Evolutionary conservation across 2,113 vertebrate genomes (phyloP).

Genomic region (Chunga burmeisteri): DNA sequence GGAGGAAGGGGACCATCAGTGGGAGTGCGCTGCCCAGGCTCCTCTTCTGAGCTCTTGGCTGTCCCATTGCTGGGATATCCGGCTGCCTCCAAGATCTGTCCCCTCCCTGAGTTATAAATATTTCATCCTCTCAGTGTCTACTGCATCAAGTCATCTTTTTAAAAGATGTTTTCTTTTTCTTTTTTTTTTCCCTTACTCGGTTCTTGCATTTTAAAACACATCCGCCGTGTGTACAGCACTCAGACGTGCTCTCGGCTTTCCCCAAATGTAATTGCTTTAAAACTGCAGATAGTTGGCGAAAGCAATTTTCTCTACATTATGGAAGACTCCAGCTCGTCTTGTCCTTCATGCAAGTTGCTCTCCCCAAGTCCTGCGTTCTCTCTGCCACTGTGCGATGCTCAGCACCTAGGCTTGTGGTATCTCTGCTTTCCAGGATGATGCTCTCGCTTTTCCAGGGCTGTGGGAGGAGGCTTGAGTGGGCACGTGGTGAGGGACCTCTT

Average conservation of each 20-base stretch:
- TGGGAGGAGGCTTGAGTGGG: not conserved
- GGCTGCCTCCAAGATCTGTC: not conserved
- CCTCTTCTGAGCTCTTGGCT: not conserved
- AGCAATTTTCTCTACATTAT: slow-evolving; percentile 72
- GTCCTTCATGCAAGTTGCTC: not conserved
- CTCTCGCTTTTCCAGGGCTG: fast-evolving
- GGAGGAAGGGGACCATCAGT: not conserved
- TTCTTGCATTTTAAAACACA: slow-evolving; percentile 8
- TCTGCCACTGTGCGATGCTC: not conserved
- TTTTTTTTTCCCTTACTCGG: not conserved
- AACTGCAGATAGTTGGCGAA: slow-evolving; percentile 67
- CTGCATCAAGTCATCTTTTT: slow-evolving; percentile 32
- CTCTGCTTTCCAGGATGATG: not conserved
- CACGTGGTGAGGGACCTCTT: not conserved
- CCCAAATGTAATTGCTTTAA: slow-evolving; percentile 72
- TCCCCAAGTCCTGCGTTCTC: not conserved
- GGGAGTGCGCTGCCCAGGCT: not conserved
- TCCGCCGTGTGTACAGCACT: not conserved
- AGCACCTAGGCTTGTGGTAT: not conserved
- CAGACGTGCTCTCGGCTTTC: slow-evolving; percentile 48
- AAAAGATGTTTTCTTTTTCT: not conserved
- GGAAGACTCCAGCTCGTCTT: slow-evolving; percentile 19
- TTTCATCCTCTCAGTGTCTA: slow-evolving; percentile 29
- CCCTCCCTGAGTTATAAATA: slow-evolving; percentile 32
- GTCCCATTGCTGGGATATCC: not conserved